Percentiles rank a stretch among this genome's conserved stretches.
Conservation (phyloP, 2,797 vertebrate genomes). For the Melanotaenia pygmaea region DNA sequence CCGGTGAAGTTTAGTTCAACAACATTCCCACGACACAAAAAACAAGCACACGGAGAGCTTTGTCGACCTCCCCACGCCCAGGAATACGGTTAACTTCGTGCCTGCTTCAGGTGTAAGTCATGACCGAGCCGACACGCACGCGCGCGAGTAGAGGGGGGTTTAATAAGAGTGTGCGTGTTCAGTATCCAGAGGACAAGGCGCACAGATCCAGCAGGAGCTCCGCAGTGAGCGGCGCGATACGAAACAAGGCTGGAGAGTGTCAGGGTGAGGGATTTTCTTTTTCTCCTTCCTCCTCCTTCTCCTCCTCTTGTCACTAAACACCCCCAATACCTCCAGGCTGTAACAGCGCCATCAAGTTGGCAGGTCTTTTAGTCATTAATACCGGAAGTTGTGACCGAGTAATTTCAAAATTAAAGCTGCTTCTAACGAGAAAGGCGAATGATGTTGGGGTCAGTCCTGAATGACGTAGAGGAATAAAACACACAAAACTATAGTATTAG, state of each 20-base stretch:
- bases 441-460: no score
- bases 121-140: not conserved
- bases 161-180: slow-evolving; percentile 16
- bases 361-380: not conserved
- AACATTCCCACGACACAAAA: slow-evolving; percentile 43
- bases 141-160: not conserved
- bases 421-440: not conserved
- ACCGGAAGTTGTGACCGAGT: rapidly evolving
- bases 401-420: slow-evolving; percentile 56
- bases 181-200: not conserved
- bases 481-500: no score
- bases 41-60: slow-evolving; percentile 16
- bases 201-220: slow-evolving; percentile 27
- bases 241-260: slow-evolving; percentile 20
- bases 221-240: slow-evolving; percentile 23
- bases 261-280: slow-evolving; percentile 30
- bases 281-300: slow-evolving; percentile 25
- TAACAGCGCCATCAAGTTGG: not conserved
- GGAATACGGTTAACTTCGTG: slow-evolving; percentile 21
- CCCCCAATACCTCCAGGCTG: slow-evolving; percentile 23
- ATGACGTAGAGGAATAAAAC: no score
- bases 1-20: slow-evolving; percentile 40
- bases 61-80: slow-evolving; percentile 48
- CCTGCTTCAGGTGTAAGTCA: slow-evolving; percentile 55
- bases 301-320: slow-evolving; percentile 11